Percentiles rank a stretch among this genome's conserved stretches.
phyloP scores from a whole-genome alignment of 2,113 vertebrate genomes.

The Rhizomys pruinosus region DNA sequence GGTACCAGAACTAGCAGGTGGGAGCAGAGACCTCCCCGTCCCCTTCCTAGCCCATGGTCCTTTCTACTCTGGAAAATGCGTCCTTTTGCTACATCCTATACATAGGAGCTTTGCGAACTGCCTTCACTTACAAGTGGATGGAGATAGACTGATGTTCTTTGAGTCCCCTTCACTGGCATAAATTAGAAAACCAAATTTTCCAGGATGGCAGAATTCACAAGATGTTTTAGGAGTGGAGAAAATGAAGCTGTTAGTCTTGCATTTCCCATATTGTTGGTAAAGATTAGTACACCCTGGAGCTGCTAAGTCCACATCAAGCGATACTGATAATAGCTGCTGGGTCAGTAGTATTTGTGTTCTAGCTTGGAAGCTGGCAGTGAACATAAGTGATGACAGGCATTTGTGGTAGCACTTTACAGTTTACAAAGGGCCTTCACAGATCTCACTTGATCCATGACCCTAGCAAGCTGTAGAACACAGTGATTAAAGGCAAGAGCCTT shows the following conservation, averaged over 20 bases:
- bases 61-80: neutral
- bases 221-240: neutral
- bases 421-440: conserved; percentile 27
- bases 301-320: neutral
- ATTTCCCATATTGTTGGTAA: neutral
- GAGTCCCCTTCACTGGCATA: neutral
- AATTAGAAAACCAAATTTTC: conserved; percentile 21
- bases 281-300: neutral
- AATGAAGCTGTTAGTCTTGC: neutral
- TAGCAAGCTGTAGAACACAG: neutral
- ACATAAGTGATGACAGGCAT: conserved; percentile 1
- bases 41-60: neutral
- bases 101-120: neutral
- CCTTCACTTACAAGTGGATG: neutral
- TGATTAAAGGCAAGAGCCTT: neutral
- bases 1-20: neutral
- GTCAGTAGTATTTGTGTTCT: neutral
- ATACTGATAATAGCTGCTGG: neutral
- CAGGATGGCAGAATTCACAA: neutral
- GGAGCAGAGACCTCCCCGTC: neutral
- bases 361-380: neutral
- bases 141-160: neutral
- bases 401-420: conserved; percentile 21
- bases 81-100: neutral
- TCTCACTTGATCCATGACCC: neutral